phyloP scores from a whole-genome alignment of 1,140 invertebrate species.

The Drosophila erecta region DNA sequence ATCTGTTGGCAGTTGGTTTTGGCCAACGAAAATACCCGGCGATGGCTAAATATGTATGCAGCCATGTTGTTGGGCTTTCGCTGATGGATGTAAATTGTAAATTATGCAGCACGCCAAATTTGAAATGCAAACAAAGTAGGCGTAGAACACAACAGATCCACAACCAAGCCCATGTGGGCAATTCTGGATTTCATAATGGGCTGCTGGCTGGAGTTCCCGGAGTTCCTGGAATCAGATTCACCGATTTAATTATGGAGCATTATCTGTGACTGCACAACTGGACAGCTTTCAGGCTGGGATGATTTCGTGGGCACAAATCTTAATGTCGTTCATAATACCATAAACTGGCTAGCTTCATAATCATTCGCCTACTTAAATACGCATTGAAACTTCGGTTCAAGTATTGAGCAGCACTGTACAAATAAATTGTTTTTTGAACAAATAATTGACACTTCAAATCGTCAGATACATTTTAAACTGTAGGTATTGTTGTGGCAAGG shows the following conservation, averaged over 20 bases:
- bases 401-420: neutral
- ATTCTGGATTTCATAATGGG: slow-evolving; percentile 37
- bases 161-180: slow-evolving; percentile 19
- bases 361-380: neutral
- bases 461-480: neutral
- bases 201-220: neutral
- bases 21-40: slow-evolving; percentile 37
- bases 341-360: neutral
- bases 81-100: slow-evolving; percentile 48
- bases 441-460: neutral
- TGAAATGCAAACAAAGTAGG: slow-evolving; percentile 72
- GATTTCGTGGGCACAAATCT: neutral
- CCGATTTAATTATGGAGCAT: neutral
- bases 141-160: slow-evolving; percentile 20
- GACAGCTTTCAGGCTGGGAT: neutral
- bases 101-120: slow-evolving; percentile 73
- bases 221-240: slow-evolving; percentile 22
- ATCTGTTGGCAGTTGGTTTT: slow-evolving; percentile 16
- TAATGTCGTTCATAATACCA: neutral
- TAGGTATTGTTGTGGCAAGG: neutral
- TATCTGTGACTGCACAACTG: neutral
- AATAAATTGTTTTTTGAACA: too few relatives aligned
- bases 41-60: slow-evolving; percentile 23
- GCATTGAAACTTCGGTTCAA: neutral
- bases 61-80: neutral